These are phyloP conservation scores for Cryptus viduatorius DNA, from an alignment of 2,888 invertebrate genomes.

Conservation along the genomic window DNA sequence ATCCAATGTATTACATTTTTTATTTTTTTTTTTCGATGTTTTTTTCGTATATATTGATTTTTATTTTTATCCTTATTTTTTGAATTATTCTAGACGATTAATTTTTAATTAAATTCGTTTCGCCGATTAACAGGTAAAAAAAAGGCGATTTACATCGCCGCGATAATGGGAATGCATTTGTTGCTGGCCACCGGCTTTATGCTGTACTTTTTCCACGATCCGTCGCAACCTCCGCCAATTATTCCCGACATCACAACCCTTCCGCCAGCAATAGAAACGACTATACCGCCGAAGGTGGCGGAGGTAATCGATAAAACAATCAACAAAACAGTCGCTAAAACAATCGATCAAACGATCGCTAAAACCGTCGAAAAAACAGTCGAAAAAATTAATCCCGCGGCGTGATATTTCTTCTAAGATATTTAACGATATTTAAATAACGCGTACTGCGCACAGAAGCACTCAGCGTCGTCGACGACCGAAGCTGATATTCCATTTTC, in stretches of 20 bases:
- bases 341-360: too few relatives aligned
- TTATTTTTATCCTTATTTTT: too few relatives aligned
- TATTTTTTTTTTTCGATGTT: constrained; percentile 3
- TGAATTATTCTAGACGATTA: background rate
- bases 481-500: too few relatives aligned
- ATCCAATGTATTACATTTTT: background rate
- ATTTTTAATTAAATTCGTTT: background rate
- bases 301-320: background rate
- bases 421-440: background rate
- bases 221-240: constrained; percentile 75
- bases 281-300: constrained; percentile 32
- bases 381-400: background rate
- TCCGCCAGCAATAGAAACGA: constrained; percentile 34
- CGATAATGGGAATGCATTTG: constrained; percentile 92
- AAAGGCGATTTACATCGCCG: constrained; percentile 88
- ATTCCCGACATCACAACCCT: constrained; percentile 2
- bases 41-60: background rate
- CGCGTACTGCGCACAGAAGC: constrained; percentile 15
- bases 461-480: too few relatives aligned
- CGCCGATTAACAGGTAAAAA: constrained; percentile 85
- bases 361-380: too few relatives aligned
- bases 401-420: constrained; percentile 25
- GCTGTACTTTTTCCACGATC: constrained; percentile 92
- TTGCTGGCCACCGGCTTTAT: constrained; percentile 95
- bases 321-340: too few relatives aligned